Percentiles rank a stretch among this genome's conserved stretches.
phyloP scores from a whole-genome alignment of 2,113 vertebrate genomes.

The Butastur rufipennis region DNA sequence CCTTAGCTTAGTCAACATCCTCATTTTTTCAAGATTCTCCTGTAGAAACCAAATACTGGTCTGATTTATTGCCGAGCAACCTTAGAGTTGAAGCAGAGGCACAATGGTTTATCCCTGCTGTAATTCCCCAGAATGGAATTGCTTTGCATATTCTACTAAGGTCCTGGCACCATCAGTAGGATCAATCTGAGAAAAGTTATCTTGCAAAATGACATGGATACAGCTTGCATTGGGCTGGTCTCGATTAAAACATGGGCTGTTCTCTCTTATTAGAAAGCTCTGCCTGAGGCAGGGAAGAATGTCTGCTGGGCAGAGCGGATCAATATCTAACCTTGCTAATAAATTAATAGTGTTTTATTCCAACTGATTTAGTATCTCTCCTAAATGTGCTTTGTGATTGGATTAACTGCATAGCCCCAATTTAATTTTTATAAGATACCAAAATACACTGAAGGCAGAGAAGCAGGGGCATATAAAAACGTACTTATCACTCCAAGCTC shows the following conservation, averaged over 20 bases:
- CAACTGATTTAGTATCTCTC: background rate
- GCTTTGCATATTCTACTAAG: background rate
- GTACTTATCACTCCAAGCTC: slow-evolving; percentile 88
- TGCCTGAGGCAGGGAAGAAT: background rate
- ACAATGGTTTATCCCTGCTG: background rate
- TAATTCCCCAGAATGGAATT: background rate
- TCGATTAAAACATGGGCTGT: background rate
- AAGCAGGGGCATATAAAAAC: background rate
- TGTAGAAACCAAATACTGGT: background rate
- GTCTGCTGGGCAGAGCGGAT: background rate
- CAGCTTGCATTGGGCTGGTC: background rate
- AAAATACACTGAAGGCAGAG: background rate
- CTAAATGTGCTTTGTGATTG: background rate
- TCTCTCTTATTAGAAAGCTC: background rate
- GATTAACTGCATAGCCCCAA: background rate
- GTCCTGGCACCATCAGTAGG: background rate
- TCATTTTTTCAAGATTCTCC: background rate
- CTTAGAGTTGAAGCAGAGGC: background rate
- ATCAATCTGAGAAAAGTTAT: background rate
- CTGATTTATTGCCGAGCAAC: background rate
- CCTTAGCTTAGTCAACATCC: background rate
- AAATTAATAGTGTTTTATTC: slow-evolving; percentile 37
- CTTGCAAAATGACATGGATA: background rate
- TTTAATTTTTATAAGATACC: background rate
- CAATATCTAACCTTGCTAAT: background rate